Conservation (phyloP, 2,113 vertebrate genomes). For the Urocynchramus pylzowi region DNA sequence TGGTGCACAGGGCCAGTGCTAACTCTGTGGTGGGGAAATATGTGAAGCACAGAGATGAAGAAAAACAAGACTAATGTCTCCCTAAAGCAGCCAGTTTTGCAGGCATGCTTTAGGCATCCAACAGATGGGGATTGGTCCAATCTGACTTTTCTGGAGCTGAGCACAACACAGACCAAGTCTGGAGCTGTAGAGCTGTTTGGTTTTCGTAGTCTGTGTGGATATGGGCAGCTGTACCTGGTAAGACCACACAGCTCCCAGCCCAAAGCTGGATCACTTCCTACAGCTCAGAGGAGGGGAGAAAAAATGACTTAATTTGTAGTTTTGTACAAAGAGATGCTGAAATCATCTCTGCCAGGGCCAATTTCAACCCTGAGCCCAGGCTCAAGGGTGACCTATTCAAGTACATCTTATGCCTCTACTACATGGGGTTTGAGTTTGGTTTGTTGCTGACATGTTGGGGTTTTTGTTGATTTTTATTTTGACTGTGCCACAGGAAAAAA, state of each 20-base stretch:
- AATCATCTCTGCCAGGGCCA: background rate
- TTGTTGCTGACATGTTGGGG: background rate
- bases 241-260: background rate
- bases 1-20: too few species aligned
- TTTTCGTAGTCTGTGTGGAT: accelerated
- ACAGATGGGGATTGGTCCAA: background rate
- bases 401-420: background rate
- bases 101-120: accelerated
- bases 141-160: background rate
- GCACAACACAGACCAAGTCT: accelerated
- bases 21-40: background rate
- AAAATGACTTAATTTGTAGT: background rate
- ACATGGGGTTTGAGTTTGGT: accelerated
- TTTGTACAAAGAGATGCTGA: background rate
- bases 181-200: background rate
- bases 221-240: background rate
- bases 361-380: background rate
- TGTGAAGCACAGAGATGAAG: background rate
- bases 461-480: background rate
- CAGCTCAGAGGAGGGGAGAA: accelerated
- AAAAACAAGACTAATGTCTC: background rate
- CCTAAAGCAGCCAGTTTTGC: background rate
- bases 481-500: background rate
- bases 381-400: background rate
- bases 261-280: background rate